These are phyloP conservation scores for Coregonus clupeaformis DNA, from an alignment of 2,113 vertebrate genomes.

Conservation along the genomic window DNA sequence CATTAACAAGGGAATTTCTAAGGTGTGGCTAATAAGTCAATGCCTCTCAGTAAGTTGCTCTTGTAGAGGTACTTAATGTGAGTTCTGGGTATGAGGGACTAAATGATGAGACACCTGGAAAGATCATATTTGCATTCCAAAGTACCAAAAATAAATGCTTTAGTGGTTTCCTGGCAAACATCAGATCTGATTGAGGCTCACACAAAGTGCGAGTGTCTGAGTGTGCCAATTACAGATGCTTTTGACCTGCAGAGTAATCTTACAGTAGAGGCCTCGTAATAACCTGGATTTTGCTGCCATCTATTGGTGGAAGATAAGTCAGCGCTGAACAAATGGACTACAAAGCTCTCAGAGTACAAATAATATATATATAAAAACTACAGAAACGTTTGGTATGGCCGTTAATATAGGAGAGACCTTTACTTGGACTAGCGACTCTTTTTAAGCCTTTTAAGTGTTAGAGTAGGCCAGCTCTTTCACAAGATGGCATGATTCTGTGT, in stretches of 20 bases:
- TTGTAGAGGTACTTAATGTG: slow-evolving; percentile 9
- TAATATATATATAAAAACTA: background rate
- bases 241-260: slow-evolving; percentile 31
- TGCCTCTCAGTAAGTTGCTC: slow-evolving; percentile 5
- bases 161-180: background rate
- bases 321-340: background rate
- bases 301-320: slow-evolving; percentile 55
- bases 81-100: slow-evolving; percentile 5
- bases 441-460: too few relatives aligned
- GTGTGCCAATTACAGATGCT: slow-evolving; percentile 16
- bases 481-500: too few relatives aligned
- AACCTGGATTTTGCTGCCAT: slow-evolving; percentile 64
- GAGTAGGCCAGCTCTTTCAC: too few relatives aligned
- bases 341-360: background rate
- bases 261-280: background rate
- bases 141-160: slow-evolving; percentile 9
- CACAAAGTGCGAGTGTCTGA: background rate
- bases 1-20: slow-evolving; percentile 25
- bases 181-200: slow-evolving; percentile 8
- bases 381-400: background rate
- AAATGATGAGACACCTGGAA: slow-evolving; percentile 4
- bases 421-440: too few relatives aligned
- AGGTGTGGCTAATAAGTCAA: background rate
- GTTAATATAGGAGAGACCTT: background rate
- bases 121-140: background rate